phyloP scores from a whole-genome alignment of 1,140 invertebrate species.

The Elymnias hypermnestra region DNA sequence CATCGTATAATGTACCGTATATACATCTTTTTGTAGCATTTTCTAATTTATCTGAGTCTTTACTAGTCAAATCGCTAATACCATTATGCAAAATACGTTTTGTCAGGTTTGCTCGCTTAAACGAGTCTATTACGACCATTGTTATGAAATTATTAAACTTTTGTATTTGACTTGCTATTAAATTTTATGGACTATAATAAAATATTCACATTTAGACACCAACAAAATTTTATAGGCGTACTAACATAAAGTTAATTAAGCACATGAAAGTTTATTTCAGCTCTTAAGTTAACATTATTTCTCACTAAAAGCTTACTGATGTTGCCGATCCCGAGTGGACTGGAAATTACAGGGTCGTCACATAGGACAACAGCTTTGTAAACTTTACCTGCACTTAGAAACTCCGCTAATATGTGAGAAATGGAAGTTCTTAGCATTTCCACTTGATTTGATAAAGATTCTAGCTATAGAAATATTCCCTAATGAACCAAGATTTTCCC shows the following conservation, averaged over 20 bases:
- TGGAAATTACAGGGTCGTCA: conserved; percentile 1
- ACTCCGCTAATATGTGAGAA: conserved; percentile 2
- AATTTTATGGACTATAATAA: too few species aligned
- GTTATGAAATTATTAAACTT: too few species aligned
- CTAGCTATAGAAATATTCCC: background rate
- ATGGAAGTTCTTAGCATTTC: conserved; percentile 5
- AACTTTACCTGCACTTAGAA: conserved; percentile 11
- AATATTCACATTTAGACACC: background rate
- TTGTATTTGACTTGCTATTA: too few species aligned
- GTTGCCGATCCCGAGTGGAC: conserved; percentile 8
- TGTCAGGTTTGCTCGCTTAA: too few species aligned
- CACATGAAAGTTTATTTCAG: conserved; percentile 1
- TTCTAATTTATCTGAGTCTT: too few species aligned
- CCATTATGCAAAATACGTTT: too few species aligned
- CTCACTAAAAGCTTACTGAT: conserved; percentile 9
- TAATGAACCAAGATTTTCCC: too few species aligned
- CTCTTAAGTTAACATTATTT: background rate
- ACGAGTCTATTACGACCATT: too few species aligned
- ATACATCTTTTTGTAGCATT: too few species aligned
- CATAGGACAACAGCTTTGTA: conserved; percentile 5
- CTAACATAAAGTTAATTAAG: background rate
- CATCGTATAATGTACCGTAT: too few species aligned
- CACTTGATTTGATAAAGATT: background rate
- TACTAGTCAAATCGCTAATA: too few species aligned
- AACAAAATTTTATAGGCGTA: conserved; percentile 3